These are phyloP conservation scores for Sebastes trivittatus DNA, from an alignment of 2,797 vertebrate genomes.

Conservation along the genomic window DNA sequence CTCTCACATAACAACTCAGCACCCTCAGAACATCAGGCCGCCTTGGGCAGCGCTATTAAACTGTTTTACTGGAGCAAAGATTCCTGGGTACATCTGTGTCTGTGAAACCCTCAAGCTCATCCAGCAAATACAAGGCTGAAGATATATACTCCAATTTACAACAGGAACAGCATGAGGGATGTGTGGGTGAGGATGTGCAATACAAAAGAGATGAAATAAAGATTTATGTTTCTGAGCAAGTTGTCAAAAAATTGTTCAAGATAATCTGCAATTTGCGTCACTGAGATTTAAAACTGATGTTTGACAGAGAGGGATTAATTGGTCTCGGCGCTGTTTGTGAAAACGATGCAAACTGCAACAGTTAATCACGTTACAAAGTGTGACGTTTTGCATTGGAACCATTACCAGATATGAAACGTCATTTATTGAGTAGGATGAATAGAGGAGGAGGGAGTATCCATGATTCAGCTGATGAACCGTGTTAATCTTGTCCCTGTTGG, in stretches of 20 bases:
- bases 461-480: conserved; percentile 32
- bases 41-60: conserved; percentile 63
- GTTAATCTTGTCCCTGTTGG: conserved; percentile 37
- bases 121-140: conserved; percentile 32
- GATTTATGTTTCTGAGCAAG: conserved; percentile 32
- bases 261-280: conserved; percentile 49
- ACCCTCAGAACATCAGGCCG: conserved; percentile 43
- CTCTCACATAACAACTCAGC: conserved; percentile 58
- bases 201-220: conserved; percentile 44
- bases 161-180: conserved; percentile 20
- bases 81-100: conserved; percentile 62
- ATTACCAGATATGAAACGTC: conserved; percentile 29
- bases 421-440: conserved; percentile 26
- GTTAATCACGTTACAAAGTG: conserved; percentile 55
- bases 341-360: conserved; percentile 43
- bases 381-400: conserved; percentile 14
- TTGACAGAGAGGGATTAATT: conserved; percentile 41
- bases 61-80: conserved; percentile 63
- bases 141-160: conserved; percentile 43
- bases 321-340: conserved; percentile 12
- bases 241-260: conserved; percentile 38
- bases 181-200: conserved; percentile 47
- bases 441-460: conserved; percentile 10
- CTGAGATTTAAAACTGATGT: conserved; percentile 37
- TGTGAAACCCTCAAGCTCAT: conserved; percentile 56